phyloP scores from a whole-genome alignment of 1,140 invertebrate genomes.

The Aphelenchoides besseyi region DNA sequence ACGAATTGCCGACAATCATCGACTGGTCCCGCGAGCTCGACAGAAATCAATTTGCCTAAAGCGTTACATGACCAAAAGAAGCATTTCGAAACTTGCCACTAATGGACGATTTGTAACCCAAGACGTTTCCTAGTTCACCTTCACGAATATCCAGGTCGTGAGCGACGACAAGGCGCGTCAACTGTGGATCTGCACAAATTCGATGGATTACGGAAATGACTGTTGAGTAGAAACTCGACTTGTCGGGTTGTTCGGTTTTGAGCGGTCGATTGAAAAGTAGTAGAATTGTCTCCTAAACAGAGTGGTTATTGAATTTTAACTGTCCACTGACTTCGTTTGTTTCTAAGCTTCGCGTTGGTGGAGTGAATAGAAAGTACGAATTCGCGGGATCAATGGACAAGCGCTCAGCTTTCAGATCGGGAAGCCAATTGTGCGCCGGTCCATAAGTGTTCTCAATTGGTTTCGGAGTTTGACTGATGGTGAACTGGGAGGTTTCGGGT shows the following conservation, averaged over 20 bases:
- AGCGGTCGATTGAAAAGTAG: slow-evolving; percentile 1
- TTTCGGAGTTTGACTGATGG: background rate
- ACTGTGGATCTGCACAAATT: slow-evolving; percentile 15
- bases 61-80: background rate
- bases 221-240: slow-evolving; percentile 12
- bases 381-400: slow-evolving; percentile 18
- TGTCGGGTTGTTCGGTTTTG: background rate
- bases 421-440: slow-evolving; percentile 5
- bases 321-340: slow-evolving; percentile 10
- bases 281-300: background rate
- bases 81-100: slow-evolving; percentile 25
- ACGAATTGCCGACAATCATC: slow-evolving; percentile 3
- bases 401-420: slow-evolving; percentile 6
- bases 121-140: slow-evolving; percentile 33
- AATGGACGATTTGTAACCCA: slow-evolving; percentile 24
- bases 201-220: slow-evolving; percentile 25
- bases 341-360: background rate
- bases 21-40: slow-evolving; percentile 19
- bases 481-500: slow-evolving; percentile 35
- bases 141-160: slow-evolving; percentile 35
- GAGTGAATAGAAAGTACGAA: slow-evolving; percentile 29
- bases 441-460: slow-evolving; percentile 11
- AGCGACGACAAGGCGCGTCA: slow-evolving; percentile 17
- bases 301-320: slow-evolving; percentile 1
- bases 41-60: slow-evolving; percentile 33